A percentile compares a stretch with the other conserved stretches of the same genome.
phyloP scores from a whole-genome alignment of 2,888 invertebrate species.

The Stenolophus ochropezus region DNA sequence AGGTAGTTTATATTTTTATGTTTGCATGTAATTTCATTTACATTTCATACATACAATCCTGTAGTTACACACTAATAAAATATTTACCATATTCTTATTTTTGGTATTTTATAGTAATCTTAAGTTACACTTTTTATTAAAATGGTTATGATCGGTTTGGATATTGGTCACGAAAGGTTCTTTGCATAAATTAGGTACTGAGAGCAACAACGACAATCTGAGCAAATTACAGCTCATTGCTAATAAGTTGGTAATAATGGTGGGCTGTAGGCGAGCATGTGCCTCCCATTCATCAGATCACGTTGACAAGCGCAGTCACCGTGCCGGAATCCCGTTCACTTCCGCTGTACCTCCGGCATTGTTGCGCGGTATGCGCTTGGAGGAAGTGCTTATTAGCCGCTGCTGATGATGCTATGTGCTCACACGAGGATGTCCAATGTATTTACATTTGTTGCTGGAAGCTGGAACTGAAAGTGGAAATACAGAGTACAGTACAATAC shows the following conservation, averaged over 20 bases:
- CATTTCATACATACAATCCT: too few species aligned
- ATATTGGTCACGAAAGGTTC: too few species aligned
- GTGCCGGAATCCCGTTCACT: constrained; percentile 53
- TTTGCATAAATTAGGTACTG: background rate
- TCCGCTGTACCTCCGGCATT: constrained; percentile 36
- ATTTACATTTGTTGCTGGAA: background rate
- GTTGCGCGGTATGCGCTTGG: background rate
- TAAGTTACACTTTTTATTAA: too few species aligned
- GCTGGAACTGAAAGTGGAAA: background rate
- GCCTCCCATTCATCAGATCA: background rate
- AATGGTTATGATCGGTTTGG: too few species aligned
- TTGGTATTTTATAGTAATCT: too few species aligned
- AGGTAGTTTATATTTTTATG: too few species aligned
- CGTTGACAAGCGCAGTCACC: constrained; percentile 29
- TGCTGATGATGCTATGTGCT: background rate
- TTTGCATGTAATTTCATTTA: too few species aligned
- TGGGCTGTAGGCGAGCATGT: background rate
- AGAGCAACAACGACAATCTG: background rate
- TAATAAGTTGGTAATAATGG: background rate
- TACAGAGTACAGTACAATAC: background rate
- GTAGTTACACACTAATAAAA: too few species aligned
- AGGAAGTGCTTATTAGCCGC: background rate
- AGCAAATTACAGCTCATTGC: background rate
- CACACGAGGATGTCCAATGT: background rate
- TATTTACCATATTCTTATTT: too few species aligned